Conservation (phyloP, 1,140 invertebrate genomes). For the Bombus confusus region DNA sequence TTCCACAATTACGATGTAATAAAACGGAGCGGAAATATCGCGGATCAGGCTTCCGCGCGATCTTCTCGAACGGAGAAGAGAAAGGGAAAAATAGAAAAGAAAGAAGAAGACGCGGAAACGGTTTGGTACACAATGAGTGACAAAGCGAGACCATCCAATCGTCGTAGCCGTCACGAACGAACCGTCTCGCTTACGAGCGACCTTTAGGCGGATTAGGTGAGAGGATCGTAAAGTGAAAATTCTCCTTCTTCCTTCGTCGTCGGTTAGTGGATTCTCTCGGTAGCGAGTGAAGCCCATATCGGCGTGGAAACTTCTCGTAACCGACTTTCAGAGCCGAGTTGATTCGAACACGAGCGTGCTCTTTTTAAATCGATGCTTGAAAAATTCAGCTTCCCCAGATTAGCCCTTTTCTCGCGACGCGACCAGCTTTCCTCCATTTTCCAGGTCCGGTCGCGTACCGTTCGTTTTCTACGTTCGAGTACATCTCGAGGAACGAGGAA, state of each 20-base stretch:
- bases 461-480: background rate
- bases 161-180: constrained; percentile 63
- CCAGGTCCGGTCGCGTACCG: background rate
- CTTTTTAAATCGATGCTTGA: constrained; percentile 54
- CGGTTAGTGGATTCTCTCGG: background rate
- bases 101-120: background rate
- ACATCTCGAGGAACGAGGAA: background rate
- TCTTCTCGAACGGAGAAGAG: background rate
- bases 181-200: constrained; percentile 67
- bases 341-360: constrained; percentile 31
- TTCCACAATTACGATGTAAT: constrained; percentile 57
- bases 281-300: background rate
- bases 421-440: background rate
- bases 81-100: too few relatives aligned
- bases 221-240: constrained; percentile 71
- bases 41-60: background rate
- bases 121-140: constrained; percentile 7
- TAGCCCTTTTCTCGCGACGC: background rate
- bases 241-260: constrained; percentile 1
- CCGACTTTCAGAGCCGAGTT: background rate
- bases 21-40: constrained; percentile 49
- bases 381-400: constrained; percentile 61
- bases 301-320: constrained; percentile 10
- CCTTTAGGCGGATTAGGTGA: constrained; percentile 70
- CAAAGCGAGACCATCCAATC: constrained; percentile 48